Evolutionary conservation across 2,888 invertebrate genomes (phyloP), one percentile per base, ranked within the genome.

Genomic region (Ormyrus rosae): DNA sequence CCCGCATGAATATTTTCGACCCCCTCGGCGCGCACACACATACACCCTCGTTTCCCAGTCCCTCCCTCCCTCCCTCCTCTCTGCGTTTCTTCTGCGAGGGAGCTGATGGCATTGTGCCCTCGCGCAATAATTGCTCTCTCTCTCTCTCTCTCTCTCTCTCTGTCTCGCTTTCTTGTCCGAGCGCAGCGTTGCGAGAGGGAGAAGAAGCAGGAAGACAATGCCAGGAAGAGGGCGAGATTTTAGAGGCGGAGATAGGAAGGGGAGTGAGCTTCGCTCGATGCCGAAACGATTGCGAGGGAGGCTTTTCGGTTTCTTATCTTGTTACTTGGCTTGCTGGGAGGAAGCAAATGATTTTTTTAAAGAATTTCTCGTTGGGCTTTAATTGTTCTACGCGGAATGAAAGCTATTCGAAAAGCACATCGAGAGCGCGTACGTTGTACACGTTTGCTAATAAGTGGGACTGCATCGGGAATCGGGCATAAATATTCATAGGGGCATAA

Each of bases 71-170:
- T 13, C 45, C 51, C 10, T 63, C 46, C 48, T 55, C 46, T 13
- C n/a, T 64, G 13, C 48, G 53, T 11, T 5, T 63, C 46, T 11
- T 63, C n/a, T 11, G 45, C 11, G 63, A 46, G 7, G 19, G 46
- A 19, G 58, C 7, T 60, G 46, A 8, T 19, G 82, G 85, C 87
- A 87, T 88, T 88, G 89, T 88, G 87, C 85, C 84, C 50, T 86
- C 86, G 88, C 88, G 89, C 87, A 89, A 89, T 89, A 90, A 90
- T 90, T 89, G 89, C 87, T 85, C 86, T 69, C 46, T 67, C 55
- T 63, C 51, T 70, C 63, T 64, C 58, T 19, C 60, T 56, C 56
- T n/a, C 48, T 60, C 56, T 50, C 60, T 60, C 5, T 67, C n/a
- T 13, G 50, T 60, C 5, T 67, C n/a, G 19, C 19, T 19, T 34